Base-by-base conservation (phyloP, 2,113 vertebrate genomes). In the Hemibates koningsi region DNA sequence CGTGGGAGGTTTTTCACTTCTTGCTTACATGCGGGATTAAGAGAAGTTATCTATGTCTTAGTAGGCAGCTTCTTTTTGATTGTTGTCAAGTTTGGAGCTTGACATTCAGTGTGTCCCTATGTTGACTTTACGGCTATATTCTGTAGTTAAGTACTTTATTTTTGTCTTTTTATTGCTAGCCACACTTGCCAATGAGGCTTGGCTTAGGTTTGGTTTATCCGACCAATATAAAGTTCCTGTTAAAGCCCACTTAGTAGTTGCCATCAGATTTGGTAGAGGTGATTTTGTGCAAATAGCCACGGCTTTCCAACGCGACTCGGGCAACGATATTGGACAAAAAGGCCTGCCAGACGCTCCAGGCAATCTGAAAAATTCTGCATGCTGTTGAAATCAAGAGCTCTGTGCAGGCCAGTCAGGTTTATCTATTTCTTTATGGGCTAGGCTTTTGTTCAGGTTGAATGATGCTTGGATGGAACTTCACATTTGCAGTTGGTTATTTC, bases 321-420 rank as follows among this genome's bases (percentile, higher is more conserved):
- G 11, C 36, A 68, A 8, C 7, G 0, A 68, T 71, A 16, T 16
- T 43, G 66, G 66, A 71, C 36, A 71, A 43, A 0, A 71, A 71
- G 7, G 12, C 66, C 38, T 24, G n/a, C 13, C n/a, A 6, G 63
- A 7, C 19, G 1, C 36, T 68, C 34, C 61, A 66, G 6, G 6
- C 4, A 21, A 21, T 68, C 63, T 68, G 36, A 24, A 43, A 21
- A 14, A 24, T 4, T 24, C 7, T 68, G 36, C 36, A 68, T 68
- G 32, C 19, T 43, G 63, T 43, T 71, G n/a, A 24, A 41, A 0
- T 0, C 21, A 73, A 41, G 68, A 45, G 21, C 41, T 73, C 21
- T 45, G n/a, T 73, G 8, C 0, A 0, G 68, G 71, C 43, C 24
- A 29, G 14, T 76, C 9, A 0, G 24, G 71, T 76, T 76, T 76